Conservation (phyloP, 2,113 vertebrate species). For the Ailurus styani region DNA sequence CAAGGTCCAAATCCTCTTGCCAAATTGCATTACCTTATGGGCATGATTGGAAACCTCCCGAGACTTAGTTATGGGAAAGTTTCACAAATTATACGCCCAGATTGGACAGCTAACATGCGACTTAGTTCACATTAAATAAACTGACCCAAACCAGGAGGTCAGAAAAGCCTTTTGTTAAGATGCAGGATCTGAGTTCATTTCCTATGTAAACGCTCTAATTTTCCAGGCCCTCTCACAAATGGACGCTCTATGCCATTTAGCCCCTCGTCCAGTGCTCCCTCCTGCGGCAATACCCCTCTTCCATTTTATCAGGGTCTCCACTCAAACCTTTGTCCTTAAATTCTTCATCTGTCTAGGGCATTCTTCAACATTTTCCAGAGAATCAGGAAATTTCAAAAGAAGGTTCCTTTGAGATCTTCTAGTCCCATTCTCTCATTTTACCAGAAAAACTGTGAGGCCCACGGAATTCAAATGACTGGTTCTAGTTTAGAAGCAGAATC, state of each 20-base stretch:
- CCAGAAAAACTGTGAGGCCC: neutral
- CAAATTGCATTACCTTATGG: constrained; percentile 44
- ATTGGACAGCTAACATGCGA: neutral
- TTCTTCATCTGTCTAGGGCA: neutral
- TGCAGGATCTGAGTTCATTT: neutral
- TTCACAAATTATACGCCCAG: neutral
- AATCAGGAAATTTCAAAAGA: neutral
- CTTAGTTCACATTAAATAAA: neutral
- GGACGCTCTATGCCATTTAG: neutral
- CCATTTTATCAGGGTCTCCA: neutral
- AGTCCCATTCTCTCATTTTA: neutral
- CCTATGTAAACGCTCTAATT: neutral
- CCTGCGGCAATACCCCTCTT: neutral
- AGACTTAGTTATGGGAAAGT: constrained; percentile 29
- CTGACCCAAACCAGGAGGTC: neutral
- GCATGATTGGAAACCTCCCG: neutral
- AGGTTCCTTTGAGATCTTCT: neutral
- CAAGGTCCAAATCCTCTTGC: constrained; percentile 50
- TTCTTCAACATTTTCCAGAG: neutral
- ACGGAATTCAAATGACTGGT: neutral
- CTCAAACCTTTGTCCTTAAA: neutral
- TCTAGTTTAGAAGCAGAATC: neutral
- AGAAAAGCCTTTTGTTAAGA: neutral
- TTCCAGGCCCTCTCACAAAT: neutral
- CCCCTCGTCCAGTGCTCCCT: neutral